Conservation (phyloP, 1,140 invertebrate genomes). For the Laodelphax striatellus region DNA sequence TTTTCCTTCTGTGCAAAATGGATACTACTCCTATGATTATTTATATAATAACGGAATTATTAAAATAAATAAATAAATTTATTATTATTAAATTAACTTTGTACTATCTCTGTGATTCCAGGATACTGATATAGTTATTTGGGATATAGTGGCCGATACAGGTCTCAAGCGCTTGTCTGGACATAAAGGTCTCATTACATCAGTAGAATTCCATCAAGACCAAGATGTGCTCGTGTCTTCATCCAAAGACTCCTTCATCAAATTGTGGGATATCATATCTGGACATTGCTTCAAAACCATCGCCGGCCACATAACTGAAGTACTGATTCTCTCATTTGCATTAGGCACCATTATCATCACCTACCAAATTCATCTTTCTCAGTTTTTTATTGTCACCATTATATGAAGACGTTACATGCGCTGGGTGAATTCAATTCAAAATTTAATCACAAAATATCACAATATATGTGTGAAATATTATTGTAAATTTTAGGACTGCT, state of each 20-base stretch:
- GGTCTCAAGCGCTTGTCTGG: conserved; percentile 82
- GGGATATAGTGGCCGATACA: conserved; percentile 86
- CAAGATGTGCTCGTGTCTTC: conserved; percentile 73
- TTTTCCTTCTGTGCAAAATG: no score
- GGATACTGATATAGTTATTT: conserved; percentile 89
- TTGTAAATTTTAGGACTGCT: no score
- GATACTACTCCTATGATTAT: no score
- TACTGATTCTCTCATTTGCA: conserved; percentile 25
- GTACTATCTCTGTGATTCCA: conserved; percentile 29
- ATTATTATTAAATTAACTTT: no score
- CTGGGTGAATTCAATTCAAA: no score
- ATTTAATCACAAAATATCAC: no score
- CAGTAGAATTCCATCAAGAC: conserved; percentile 64
- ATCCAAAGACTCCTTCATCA: conserved; percentile 90
- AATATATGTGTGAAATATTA: no score
- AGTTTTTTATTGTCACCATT: background rate
- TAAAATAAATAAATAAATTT: no score
- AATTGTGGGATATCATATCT: conserved; percentile 94
- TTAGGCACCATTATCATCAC: no score
- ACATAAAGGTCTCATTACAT: conserved; percentile 87
- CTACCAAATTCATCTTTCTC: background rate
- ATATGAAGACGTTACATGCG: no score
- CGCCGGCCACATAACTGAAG: conserved; percentile 62
- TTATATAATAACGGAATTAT: no score
- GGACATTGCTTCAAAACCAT: conserved; percentile 94